Evolutionary conservation across 2,888 invertebrate genomes (phyloP).

Genomic region (Platerodrilus igneus): DNA sequence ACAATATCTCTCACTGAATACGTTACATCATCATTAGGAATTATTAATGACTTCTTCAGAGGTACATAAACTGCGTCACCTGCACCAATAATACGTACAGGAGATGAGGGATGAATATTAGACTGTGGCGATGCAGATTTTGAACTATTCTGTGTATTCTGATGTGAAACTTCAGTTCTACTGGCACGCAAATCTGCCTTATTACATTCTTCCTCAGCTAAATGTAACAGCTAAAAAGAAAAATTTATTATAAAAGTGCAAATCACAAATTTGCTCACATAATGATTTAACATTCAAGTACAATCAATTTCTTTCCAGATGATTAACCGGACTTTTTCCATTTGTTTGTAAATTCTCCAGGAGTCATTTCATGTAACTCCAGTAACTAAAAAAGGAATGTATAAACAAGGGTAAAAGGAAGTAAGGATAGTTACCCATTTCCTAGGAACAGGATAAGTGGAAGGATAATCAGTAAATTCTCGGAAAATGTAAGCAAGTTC

Average conservation of each 20-base stretch:
- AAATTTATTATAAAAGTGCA: background rate
- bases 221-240: constrained; percentile 61
- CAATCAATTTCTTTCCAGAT: background rate
- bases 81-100: constrained; percentile 32
- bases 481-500: constrained; percentile 10
- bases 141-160: constrained; percentile 31
- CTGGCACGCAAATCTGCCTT: constrained; percentile 42
- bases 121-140: constrained; percentile 38
- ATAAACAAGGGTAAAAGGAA: constrained; percentile 5
- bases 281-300: background rate
- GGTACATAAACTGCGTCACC: constrained; percentile 40
- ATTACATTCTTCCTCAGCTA: constrained; percentile 69
- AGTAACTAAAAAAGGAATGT: constrained; percentile 10
- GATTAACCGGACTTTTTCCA: background rate
- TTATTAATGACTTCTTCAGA: constrained; percentile 30
- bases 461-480: constrained; percentile 4
- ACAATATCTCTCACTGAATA: constrained; percentile 11
- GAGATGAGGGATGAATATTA: constrained; percentile 39
- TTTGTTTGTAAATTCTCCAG: background rate
- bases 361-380: constrained; percentile 2
- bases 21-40: constrained; percentile 11
- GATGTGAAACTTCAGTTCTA: constrained; percentile 24
- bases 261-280: background rate
- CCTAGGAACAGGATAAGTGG: constrained; percentile 7
- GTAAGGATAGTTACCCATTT: constrained; percentile 13